These are phyloP conservation scores for Tretioscincus oriximinensis DNA, from an alignment of 2,113 vertebrate species.

Conservation along the genomic window DNA sequence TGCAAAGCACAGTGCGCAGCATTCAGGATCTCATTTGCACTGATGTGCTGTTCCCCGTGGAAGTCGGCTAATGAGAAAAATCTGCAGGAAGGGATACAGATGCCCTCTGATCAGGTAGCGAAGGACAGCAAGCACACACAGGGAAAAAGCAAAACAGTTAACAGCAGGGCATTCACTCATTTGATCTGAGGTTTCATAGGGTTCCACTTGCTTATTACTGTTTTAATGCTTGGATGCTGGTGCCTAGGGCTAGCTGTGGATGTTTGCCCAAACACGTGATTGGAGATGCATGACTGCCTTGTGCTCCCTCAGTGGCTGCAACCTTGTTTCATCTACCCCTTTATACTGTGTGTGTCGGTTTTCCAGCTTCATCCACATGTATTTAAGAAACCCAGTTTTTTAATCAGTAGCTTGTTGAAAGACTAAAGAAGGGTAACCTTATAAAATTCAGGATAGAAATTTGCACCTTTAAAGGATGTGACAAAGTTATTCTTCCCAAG, in stretches of 20 bases:
- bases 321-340: too few species aligned
- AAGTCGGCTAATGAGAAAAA: too few species aligned
- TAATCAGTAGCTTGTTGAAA: neutral
- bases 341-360: too few species aligned
- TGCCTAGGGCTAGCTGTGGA: neutral
- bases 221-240: neutral
- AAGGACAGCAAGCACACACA: neutral
- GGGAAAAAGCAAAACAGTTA: neutral
- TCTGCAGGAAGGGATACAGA: neutral
- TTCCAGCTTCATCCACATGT: neutral
- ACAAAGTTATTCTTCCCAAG: too few species aligned
- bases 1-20: neutral
- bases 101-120: neutral
- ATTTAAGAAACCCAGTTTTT: neutral
- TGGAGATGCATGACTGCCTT: neutral
- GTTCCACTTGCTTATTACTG: neutral
- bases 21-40: neutral
- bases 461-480: too few species aligned
- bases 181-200: neutral
- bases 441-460: too few species aligned
- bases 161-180: neutral
- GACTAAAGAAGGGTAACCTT: neutral
- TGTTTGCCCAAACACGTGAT: neutral
- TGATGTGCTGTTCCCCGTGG: neutral
- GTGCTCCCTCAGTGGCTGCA: too few species aligned